Evolutionary conservation across 1,140 invertebrate genomes (phyloP).

Genomic region (Halictus rubicundus): DNA sequence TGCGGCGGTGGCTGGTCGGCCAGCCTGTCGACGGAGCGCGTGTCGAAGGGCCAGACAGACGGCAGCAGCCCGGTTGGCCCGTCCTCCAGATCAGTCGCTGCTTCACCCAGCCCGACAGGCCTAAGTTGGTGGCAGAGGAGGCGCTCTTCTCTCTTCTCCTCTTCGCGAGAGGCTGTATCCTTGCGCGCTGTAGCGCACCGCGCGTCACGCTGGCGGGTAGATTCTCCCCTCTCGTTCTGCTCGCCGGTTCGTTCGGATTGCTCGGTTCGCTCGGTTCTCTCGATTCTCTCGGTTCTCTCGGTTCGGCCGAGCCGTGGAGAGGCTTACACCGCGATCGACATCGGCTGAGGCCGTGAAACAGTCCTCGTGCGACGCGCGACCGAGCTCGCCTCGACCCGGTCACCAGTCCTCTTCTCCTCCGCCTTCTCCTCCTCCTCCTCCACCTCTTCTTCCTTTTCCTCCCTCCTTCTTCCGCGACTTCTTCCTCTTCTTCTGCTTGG

Average conservation of each 20-base stretch:
- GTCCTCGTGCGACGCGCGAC: conserved; percentile 69
- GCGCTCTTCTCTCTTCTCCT: conserved; percentile 44
- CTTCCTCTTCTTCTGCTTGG: conserved; percentile 26
- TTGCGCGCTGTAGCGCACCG: conserved; percentile 52
- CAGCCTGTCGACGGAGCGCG: conserved; percentile 60
- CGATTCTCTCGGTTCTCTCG: not conserved
- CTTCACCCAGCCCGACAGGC: conserved; percentile 52
- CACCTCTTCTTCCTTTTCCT: conserved; percentile 13
- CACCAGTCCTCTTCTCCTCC: conserved; percentile 46
- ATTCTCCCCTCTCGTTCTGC: conserved; percentile 32
- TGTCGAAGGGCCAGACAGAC: conserved; percentile 64
- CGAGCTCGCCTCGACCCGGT: conserved; percentile 52
- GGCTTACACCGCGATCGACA: conserved; percentile 55
- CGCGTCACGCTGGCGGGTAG: conserved; percentile 20
- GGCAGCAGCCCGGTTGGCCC: conserved; percentile 58
- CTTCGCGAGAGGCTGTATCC: conserved; percentile 57
- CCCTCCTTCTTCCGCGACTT: conserved; percentile 32
- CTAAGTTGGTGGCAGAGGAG: conserved; percentile 54
- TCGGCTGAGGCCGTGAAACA: conserved; percentile 65
- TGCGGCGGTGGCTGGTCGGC: conserved; percentile 44
- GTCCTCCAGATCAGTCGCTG: conserved; percentile 58
- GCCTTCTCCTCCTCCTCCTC: conserved; percentile 37
- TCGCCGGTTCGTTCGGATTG: conserved; percentile 15
- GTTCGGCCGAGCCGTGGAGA: too few species aligned
- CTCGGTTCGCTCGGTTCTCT: conserved; percentile 25